Base-by-base conservation (phyloP, 2,797 vertebrate genomes). In the Schizopygopsis pylzovi region DNA sequence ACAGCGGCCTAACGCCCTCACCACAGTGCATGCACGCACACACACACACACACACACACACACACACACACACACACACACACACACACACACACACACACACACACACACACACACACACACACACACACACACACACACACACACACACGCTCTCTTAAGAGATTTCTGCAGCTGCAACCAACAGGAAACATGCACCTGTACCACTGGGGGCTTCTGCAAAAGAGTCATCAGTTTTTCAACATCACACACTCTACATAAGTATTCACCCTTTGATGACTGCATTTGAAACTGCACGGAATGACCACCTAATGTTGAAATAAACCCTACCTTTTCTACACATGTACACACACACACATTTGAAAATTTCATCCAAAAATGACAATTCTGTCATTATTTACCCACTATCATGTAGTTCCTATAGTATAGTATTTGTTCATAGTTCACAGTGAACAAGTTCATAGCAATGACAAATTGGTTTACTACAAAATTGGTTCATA, bases 151-250 rank as follows among this genome's bases (percentile, higher is more conserved):
- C 67, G 91, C 91, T 89, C 90, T 92, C 91, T 90, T 89, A 90
- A 92, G 92, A 92, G 92, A 94, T 65, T 85, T 95, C 93, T 95
- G 95, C 94, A 95, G 92, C 92, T 93, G 91, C 85, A 91, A 91
- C 93, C 92, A 87, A 92, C 91, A 93, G 92, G 93, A 93, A 92
- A 89, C 88, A 93, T 89, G 90, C 84, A 70, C 88, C 90, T 80
- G 68, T 85, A 68, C 59, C 82, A 79, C 20, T 75, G 78, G 85
- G 83, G 82, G 68, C 83, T 86, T 85, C 65, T 90, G 82, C 85
- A 90, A 89, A 91, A 91, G 83, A 81, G 63, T 79, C 70, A 75
- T 72, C 81, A 70, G 84, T 76, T 88, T 83, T 54, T 75, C 77
- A 89, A 65, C 63, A 73, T 75, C 61, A 81, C 33, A 67, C 52